These are phyloP conservation scores for Troglohyphantes excavatus DNA, from an alignment of 2,888 invertebrate genomes.

Conservation along the genomic window DNA sequence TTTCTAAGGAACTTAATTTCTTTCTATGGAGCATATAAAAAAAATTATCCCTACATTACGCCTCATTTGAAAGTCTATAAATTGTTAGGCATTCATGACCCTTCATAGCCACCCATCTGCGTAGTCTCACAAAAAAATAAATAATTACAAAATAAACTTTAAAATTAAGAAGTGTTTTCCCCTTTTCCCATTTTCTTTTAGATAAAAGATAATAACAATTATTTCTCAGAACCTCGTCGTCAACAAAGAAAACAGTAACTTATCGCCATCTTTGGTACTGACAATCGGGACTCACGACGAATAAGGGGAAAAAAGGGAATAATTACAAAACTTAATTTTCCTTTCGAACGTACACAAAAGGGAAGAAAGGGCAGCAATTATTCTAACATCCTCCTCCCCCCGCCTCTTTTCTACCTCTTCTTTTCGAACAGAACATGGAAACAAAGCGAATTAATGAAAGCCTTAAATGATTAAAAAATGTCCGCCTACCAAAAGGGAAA, in stretches of 20 bases:
- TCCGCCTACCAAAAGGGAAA: not conserved
- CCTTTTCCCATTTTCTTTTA: not conserved
- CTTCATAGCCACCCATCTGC: not conserved
- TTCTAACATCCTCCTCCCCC: not conserved
- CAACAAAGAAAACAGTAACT: not conserved
- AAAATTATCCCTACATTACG: too few species aligned
- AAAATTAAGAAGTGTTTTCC: not conserved
- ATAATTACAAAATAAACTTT: not conserved
- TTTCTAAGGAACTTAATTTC: too few species aligned
- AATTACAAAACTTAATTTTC: not conserved
- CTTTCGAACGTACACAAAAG: not conserved
- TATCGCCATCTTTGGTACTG: not conserved
- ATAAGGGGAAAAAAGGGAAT: not conserved
- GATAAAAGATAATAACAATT: not conserved
- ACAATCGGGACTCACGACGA: not conserved
- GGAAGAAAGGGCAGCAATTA: not conserved
- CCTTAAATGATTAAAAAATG: conserved; percentile 1
- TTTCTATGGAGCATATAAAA: too few species aligned
- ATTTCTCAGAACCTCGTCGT: not conserved
- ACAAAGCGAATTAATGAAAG: conserved; percentile 39
- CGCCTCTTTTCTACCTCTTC: not conserved
- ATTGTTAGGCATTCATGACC: not conserved
- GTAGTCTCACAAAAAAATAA: not conserved
- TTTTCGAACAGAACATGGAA: not conserved
- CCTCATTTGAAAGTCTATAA: not conserved